phyloP scores from a whole-genome alignment of 2,797 vertebrate genomes.

The Pteronotus mesoamericanus region DNA sequence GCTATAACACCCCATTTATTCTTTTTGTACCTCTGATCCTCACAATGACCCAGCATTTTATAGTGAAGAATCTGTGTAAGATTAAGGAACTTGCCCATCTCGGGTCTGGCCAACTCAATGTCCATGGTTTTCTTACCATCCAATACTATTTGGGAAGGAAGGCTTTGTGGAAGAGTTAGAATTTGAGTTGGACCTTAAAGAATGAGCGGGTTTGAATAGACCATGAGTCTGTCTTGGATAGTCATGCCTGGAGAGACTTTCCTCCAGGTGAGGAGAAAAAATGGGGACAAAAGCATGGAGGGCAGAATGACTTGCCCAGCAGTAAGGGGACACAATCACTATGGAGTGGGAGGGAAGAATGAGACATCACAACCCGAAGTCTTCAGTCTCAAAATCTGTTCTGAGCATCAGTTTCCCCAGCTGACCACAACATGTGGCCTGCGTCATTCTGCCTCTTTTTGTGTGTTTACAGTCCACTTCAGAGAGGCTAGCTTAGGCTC shows the following conservation, averaged over 20 bases:
- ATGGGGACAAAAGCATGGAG: background rate
- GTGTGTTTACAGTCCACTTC: background rate
- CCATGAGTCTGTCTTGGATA: background rate
- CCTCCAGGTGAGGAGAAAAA: background rate
- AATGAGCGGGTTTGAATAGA: background rate
- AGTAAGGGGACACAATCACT: background rate
- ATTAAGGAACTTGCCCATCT: background rate
- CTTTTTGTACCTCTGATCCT: background rate
- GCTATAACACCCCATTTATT: background rate
- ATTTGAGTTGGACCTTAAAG: background rate
- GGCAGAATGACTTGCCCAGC: background rate
- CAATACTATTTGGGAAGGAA: background rate
- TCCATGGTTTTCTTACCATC: background rate
- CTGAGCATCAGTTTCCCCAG: background rate
- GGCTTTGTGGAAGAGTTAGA: background rate
- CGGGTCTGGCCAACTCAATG: background rate
- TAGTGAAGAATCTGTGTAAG: background rate
- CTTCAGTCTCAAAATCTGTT: background rate
- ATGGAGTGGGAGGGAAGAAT: background rate
- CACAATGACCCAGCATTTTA: background rate
- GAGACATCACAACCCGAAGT: background rate
- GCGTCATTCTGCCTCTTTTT: background rate
- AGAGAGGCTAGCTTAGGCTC: background rate
- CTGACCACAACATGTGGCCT: background rate
- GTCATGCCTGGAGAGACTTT: background rate